These are phyloP conservation scores for Merluccius polli DNA, from an alignment of 2,797 vertebrate genomes.

Conservation along the genomic window DNA sequence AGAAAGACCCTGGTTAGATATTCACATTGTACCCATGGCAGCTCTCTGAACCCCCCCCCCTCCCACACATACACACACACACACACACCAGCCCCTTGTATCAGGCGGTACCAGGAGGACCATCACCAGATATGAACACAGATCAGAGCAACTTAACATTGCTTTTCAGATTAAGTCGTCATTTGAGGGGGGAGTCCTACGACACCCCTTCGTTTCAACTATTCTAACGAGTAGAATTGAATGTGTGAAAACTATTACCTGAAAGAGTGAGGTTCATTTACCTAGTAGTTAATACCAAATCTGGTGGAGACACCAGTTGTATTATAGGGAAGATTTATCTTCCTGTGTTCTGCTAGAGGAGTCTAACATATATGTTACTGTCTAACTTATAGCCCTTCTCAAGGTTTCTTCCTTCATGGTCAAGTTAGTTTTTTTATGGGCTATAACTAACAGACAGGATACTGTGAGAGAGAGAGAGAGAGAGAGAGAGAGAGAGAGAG, in stretches of 20 bases:
- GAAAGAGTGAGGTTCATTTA: background rate
- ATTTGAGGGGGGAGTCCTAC: background rate
- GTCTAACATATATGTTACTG: no score
- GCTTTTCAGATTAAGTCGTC: slow-evolving; percentile 17
- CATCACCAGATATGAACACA: slow-evolving; percentile 42
- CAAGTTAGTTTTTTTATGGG: no score
- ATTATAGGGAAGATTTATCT: no score
- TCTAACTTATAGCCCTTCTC: no score
- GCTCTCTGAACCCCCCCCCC: slow-evolving; percentile 27
- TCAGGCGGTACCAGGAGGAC: slow-evolving; percentile 48
- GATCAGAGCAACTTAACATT: slow-evolving; percentile 27
- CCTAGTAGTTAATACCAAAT: background rate
- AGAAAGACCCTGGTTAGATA: slow-evolving; percentile 33
- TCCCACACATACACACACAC: background rate
- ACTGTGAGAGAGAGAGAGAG: no score
- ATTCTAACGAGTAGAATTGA: background rate
- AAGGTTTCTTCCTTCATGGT: no score
- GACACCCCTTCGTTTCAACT: background rate
- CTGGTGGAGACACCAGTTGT: background rate
- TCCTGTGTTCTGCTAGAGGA: no score
- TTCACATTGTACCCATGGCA: slow-evolving; percentile 35
- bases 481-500: no score
- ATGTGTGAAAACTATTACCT: background rate
- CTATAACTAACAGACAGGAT: no score
- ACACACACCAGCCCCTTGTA: slow-evolving; percentile 28